Percentiles rank a stretch among this genome's conserved stretches.
Evolutionary conservation across 1,140 invertebrate genomes (phyloP).

Genomic region (Cydia splendana): DNA sequence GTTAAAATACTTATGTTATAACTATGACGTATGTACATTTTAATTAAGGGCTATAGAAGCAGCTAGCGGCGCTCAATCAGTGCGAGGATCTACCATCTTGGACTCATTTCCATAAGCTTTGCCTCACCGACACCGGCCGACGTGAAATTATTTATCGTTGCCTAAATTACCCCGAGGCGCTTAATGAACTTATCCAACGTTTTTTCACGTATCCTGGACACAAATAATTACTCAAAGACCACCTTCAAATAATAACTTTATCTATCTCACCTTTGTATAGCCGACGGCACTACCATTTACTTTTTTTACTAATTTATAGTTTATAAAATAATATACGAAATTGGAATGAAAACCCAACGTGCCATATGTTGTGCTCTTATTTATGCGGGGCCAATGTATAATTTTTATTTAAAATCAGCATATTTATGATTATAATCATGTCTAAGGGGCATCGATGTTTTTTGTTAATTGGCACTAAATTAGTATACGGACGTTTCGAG

Average conservation of each 20-base stretch:
- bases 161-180: conserved; percentile 50
- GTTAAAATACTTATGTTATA: background rate
- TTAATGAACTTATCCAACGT: conserved; percentile 75
- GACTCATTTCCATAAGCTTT: conserved; percentile 32
- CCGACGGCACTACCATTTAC: conserved; percentile 60
- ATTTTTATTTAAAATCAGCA: conserved; percentile 71
- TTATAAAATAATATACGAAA: conserved; percentile 64
- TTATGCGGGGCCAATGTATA: conserved; percentile 70
- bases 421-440: conserved; percentile 67
- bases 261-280: conserved; percentile 66
- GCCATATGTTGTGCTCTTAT: conserved; percentile 72
- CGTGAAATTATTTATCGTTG: conserved; percentile 62
- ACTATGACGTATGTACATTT: conserved; percentile 10
- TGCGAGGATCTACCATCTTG: conserved; percentile 5
- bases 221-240: conserved; percentile 70
- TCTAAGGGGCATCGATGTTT: conserved; percentile 22
- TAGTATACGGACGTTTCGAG: background rate
- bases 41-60: conserved; percentile 10
- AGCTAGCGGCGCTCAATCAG: conserved; percentile 12
- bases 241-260: conserved; percentile 71
- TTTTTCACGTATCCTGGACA: conserved; percentile 51
- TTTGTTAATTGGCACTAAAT: conserved; percentile 29
- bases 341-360: conserved; percentile 42
- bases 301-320: conserved; percentile 71
- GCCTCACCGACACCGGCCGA: conserved; percentile 40